Conservation (phyloP, 2,113 vertebrate species). For the Irena cyanogastra region DNA sequence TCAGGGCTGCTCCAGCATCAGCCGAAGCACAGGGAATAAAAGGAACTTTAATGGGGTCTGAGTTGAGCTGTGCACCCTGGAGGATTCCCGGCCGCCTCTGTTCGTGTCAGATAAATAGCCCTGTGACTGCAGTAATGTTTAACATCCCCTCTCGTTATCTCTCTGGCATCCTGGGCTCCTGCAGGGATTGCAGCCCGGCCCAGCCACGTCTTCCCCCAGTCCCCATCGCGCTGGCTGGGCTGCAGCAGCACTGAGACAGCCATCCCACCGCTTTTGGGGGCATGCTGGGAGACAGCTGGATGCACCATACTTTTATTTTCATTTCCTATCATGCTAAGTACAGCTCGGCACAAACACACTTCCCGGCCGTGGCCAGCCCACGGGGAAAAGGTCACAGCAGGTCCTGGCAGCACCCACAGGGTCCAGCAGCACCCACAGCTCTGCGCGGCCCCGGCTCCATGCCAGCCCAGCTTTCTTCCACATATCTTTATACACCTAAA, state of each 20-base stretch:
- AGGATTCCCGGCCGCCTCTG: constrained; percentile 55
- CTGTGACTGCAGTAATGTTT: constrained; percentile 50
- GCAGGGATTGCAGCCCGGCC: constrained; percentile 40
- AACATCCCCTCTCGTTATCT: constrained; percentile 65
- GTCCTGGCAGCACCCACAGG: background rate
- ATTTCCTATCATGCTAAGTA: background rate
- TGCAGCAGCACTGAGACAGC: background rate
- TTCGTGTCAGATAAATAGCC: constrained; percentile 41
- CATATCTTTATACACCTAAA: background rate
- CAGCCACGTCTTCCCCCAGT: background rate
- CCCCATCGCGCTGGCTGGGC: background rate
- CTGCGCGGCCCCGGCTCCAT: background rate
- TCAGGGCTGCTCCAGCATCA: background rate
- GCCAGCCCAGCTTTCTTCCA: fast-evolving
- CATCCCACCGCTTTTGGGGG: background rate
- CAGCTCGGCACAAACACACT: fast-evolving
- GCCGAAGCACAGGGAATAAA: constrained; percentile 30
- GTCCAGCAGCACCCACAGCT: background rate
- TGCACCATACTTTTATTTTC: background rate
- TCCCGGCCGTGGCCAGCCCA: fast-evolving
- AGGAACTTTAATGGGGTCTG: constrained; percentile 28
- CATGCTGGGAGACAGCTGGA: fast-evolving
- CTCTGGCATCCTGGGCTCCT: constrained; percentile 51
- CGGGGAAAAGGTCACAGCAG: fast-evolving
- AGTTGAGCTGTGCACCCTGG: constrained; percentile 26